Conservation (phyloP, 2,888 invertebrate genomes). For the Pseudanteris insignis region DNA sequence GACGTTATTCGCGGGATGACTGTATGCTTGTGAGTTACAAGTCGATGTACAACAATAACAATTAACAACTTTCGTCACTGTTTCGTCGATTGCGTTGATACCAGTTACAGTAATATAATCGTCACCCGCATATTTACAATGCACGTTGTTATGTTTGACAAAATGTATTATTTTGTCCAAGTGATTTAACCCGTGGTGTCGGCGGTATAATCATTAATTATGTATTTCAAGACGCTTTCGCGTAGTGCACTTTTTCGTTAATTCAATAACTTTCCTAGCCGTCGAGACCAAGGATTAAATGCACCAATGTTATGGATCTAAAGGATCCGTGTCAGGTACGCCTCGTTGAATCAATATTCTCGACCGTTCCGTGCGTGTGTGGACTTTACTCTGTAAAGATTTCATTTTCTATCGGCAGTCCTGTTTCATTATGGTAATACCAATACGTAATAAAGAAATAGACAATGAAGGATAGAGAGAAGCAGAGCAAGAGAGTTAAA, state of each 20-base stretch:
- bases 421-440: constrained; percentile 68
- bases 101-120: constrained; percentile 14
- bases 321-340: constrained; percentile 81
- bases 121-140: constrained; percentile 10
- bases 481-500: constrained; percentile 30
- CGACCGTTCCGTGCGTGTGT: constrained; percentile 88
- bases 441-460: too few relatives aligned
- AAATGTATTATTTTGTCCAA: constrained; percentile 17
- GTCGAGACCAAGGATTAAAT: constrained; percentile 19
- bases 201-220: not conserved
- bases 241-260: not conserved
- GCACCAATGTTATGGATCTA: constrained; percentile 67
- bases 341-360: constrained; percentile 88
- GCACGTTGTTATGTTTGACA: constrained; percentile 14
- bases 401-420: constrained; percentile 86
- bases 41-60: constrained; percentile 39
- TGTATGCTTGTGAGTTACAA: constrained; percentile 1
- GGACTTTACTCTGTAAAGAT: constrained; percentile 86
- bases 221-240: not conserved
- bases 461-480: constrained; percentile 49
- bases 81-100: constrained; percentile 10
- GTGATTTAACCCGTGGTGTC: constrained; percentile 16
- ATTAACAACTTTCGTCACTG: constrained; percentile 13
- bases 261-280: not conserved
- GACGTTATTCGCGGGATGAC: not conserved